Percentiles rank a stretch among this genome's conserved stretches.
These are phyloP conservation scores for Etheostoma perlongum DNA, from an alignment of 2,797 vertebrate species.

Conservation along the genomic window DNA sequence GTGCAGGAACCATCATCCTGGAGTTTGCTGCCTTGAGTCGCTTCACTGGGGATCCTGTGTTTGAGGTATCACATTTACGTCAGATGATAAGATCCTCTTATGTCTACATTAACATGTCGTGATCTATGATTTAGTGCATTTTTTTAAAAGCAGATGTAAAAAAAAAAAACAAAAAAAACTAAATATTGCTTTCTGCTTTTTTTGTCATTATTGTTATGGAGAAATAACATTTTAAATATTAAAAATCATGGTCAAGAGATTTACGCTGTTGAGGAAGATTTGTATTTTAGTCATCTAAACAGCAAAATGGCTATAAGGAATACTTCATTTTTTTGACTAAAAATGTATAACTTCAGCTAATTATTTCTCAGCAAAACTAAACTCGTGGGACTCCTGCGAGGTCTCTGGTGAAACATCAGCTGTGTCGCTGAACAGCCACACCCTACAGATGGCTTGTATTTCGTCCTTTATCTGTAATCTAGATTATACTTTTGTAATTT, in stretches of 20 bases:
- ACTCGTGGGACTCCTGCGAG: not conserved
- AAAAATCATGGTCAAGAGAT: not conserved
- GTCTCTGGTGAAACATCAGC: no score
- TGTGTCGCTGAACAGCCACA: not conserved
- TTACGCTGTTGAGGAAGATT: not conserved
- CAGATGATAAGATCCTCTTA: not conserved
- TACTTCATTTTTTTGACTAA: no score
- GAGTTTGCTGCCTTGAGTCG: slow-evolving; percentile 98
- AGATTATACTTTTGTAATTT: not conserved
- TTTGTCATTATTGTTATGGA: not conserved
- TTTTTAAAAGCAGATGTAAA: not conserved
- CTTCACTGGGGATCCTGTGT: slow-evolving; percentile 95
- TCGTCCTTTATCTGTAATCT: slow-evolving; percentile 12
- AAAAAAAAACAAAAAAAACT: not conserved
- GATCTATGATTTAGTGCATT: no score
- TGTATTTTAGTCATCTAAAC: not conserved
- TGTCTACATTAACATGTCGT: not conserved
- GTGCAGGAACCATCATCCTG: slow-evolving; percentile 97
- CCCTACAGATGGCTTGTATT: slow-evolving; percentile 3
- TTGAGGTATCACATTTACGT: slow-evolving; percentile 89
- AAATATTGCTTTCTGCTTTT: not conserved
- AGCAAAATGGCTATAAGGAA: not conserved
- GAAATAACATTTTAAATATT: not conserved
- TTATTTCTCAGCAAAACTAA: not conserved
- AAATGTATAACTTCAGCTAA: no score